Conservation (phyloP, 2,113 vertebrate species). For the Shinisaurus crocodilurus region DNA sequence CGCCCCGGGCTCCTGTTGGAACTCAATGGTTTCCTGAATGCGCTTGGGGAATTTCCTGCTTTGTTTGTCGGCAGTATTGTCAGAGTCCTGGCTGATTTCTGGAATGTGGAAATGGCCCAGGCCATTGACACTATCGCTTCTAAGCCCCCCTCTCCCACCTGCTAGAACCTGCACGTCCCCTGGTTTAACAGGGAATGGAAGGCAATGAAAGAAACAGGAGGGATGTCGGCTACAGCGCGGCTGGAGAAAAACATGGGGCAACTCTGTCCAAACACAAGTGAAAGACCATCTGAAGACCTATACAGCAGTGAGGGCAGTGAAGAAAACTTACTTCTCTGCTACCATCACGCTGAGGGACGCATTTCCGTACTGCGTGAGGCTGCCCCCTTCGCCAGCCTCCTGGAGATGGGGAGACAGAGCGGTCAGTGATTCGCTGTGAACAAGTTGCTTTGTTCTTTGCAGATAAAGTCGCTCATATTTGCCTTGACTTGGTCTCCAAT, state of each 20-base stretch:
- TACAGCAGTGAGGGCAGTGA: too few relatives aligned
- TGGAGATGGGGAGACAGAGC: too few relatives aligned
- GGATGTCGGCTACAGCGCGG: too few relatives aligned
- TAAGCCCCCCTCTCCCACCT: not conserved
- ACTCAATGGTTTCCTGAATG: not conserved
- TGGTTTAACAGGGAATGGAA: not conserved
- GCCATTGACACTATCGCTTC: not conserved
- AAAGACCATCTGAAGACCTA: not conserved
- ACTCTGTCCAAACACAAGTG: not conserved
- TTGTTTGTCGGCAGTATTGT: not conserved
- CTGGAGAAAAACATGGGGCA: not conserved
- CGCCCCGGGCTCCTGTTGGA: not conserved
- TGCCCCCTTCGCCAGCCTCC: too few relatives aligned
- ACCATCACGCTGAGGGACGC: too few relatives aligned
- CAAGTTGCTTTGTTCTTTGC: too few relatives aligned
- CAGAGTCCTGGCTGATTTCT: not conserved
- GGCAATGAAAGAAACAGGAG: not conserved
- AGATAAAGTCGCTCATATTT: too few relatives aligned
- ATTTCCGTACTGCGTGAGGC: too few relatives aligned
- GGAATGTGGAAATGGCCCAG: too few relatives aligned
- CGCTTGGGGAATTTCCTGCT: not conserved
- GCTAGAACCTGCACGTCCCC: not conserved
- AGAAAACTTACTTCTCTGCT: too few relatives aligned
- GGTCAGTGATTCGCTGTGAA: too few relatives aligned
- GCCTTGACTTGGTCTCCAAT: not conserved